Percentiles rank a stretch among this genome's conserved stretches.
phyloP scores from a whole-genome alignment of 2,113 vertebrate species.

The Halichoerus grypus region DNA sequence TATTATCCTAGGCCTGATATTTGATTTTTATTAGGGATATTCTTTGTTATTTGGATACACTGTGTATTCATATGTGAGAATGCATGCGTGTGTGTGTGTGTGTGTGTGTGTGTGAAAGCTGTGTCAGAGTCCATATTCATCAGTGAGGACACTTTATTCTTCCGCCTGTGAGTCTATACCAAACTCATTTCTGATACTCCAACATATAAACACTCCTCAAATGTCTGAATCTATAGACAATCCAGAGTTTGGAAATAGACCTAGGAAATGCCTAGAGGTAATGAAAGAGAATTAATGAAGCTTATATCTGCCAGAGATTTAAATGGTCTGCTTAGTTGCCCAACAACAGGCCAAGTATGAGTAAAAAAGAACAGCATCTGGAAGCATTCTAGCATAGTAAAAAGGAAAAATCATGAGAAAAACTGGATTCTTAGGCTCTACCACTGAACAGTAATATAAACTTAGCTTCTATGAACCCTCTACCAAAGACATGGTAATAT shows the following conservation, averaged over 20 bases:
- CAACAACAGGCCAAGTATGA: background rate
- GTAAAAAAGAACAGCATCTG: constrained; percentile 5
- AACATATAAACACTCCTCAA: background rate
- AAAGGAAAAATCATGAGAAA: constrained; percentile 10
- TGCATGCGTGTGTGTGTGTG: no score
- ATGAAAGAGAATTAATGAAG: constrained; percentile 38
- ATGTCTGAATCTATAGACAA: background rate
- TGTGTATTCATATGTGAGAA: background rate
- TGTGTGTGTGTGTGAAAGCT: background rate
- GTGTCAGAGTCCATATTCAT: background rate
- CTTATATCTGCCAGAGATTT: constrained; percentile 38
- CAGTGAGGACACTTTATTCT: background rate
- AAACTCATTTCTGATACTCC: background rate
- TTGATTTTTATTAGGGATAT: background rate
- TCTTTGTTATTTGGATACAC: background rate
- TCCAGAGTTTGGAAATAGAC: background rate
- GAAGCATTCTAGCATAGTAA: background rate
- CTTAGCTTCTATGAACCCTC: background rate
- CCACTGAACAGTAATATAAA: background rate
- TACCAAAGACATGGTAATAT: background rate
- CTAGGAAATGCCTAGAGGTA: constrained; percentile 51
- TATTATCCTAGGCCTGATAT: constrained; percentile 1
- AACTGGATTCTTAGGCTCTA: background rate
- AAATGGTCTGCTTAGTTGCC: constrained; percentile 25
- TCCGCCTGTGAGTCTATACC: background rate